Evolutionary conservation across 2,888 invertebrate genomes (phyloP), one percentile per base, ranked within the genome.

Genomic region (Tiphia femorata): DNA sequence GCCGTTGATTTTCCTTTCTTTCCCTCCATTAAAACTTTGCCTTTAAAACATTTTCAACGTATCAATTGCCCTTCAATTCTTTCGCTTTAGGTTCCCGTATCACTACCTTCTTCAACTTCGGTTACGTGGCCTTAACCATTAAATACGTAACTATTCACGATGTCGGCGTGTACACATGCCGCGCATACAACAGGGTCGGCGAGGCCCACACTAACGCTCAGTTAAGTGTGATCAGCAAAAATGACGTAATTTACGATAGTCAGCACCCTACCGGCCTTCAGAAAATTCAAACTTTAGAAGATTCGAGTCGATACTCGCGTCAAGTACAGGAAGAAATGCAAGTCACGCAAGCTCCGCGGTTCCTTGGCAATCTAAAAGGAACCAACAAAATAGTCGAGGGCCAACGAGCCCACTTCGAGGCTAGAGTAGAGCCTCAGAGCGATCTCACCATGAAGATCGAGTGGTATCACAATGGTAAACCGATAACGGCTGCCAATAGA

Each of bases 381-480:
- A 96, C 95, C n/a, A 95, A 93, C 75, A 95, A 93, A 80, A 95
- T 96, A 76, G 90, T 94, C 17, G 97, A 97, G 86, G 95, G 95
- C 0, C 96, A 97, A 86, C 89, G 94, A 42, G 96, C 96, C 65
- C 97, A 97, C 78, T 96, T 97, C 79, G 97, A 97, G 86, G 95
- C 94, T 3, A 91, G 97, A 63, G 94, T 98, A 42, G 95, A 96
- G 78, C 98, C 98, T 1, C 94, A 96, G 83, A 96, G 93, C 79
- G 98, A 98, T 84, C 88, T 96, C 21, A 92, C 93, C 16, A 92
- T 98, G 91, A 89, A 89, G 77, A 92, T 96, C 61, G 97, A 98
- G 85, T 99, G 98, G 98, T 97, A 95, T 82, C 95, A 95, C 77
- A 97, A 99, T 84, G 97, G 96, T 49, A 91, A 93, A 80, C 91